phyloP scores from a whole-genome alignment of 2,797 vertebrate genomes.

The Manis pentadactyla region DNA sequence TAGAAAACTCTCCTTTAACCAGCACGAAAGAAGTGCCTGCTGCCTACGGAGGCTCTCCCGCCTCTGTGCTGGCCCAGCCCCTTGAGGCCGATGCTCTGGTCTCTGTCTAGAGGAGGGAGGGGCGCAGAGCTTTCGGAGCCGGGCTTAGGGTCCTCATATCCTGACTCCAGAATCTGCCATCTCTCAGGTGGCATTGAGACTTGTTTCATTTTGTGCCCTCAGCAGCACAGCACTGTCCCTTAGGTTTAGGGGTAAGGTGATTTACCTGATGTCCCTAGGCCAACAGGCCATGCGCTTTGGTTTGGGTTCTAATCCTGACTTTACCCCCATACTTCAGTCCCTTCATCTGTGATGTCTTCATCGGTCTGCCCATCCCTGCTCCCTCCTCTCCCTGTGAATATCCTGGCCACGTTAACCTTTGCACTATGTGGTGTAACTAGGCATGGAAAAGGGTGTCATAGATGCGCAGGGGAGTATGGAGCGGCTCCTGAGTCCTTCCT shows the following conservation, averaged over 20 bases:
- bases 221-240: fast-evolving
- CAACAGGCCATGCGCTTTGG: too few species aligned
- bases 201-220: background rate
- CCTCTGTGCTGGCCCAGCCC: background rate
- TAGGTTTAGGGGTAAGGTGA: background rate
- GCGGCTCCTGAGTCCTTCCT: too few species aligned
- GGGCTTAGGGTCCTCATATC: too few species aligned
- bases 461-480: background rate
- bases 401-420: background rate
- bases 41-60: background rate
- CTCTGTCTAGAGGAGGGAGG: too few species aligned
- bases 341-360: background rate
- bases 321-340: background rate
- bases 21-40: background rate
- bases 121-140: background rate
- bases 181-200: background rate
- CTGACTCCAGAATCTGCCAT: background rate
- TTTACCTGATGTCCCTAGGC: background rate
- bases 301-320: background rate
- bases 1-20: background rate
- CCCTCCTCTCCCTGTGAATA: background rate
- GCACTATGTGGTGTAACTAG: too few species aligned
- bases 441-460: background rate
- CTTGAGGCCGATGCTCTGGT: background rate
- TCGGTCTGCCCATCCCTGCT: background rate